A percentile compares a stretch with the other conserved stretches of the same genome.
These are phyloP conservation scores for Dipodomys spectabilis DNA, from an alignment of 2,113 vertebrate species.

Conservation along the genomic window DNA sequence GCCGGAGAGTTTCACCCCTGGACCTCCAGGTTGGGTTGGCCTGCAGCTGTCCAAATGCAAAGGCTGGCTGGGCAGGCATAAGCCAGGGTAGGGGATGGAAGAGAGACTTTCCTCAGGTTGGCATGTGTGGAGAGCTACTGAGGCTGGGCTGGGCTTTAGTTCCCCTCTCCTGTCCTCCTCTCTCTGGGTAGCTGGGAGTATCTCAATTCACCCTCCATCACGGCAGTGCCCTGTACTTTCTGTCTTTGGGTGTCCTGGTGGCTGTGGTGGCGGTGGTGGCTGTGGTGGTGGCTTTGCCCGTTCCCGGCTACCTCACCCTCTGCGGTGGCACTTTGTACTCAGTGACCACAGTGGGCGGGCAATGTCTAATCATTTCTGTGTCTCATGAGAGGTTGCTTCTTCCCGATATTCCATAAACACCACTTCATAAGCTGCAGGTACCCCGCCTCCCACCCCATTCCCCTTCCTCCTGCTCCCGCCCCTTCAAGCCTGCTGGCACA, in stretches of 20 bases:
- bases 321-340: not conserved
- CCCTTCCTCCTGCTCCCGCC: slow-evolving; percentile 37
- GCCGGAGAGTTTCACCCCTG: not conserved
- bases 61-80: not conserved
- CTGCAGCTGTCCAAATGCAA: not conserved
- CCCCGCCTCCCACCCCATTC: slow-evolving; percentile 9
- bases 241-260: not conserved
- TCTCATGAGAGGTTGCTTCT: slow-evolving; percentile 20
- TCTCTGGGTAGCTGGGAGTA: not conserved
- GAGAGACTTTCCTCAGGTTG: not conserved
- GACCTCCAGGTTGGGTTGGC: not conserved
- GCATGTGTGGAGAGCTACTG: not conserved
- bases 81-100: not conserved
- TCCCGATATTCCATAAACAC: slow-evolving; percentile 66
- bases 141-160: not conserved
- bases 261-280: not conserved
- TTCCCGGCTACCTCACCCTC: not conserved
- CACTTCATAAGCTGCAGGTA: slow-evolving; percentile 71
- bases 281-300: too few species aligned
- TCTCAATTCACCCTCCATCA: fast-evolving
- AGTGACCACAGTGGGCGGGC: not conserved
- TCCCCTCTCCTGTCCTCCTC: not conserved
- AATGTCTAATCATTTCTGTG: not conserved
- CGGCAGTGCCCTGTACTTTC: not conserved
- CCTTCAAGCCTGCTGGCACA: slow-evolving; percentile 75